These are phyloP conservation scores for Riptortus pedestris DNA, from an alignment of 1,140 invertebrate genomes.

Conservation along the genomic window DNA sequence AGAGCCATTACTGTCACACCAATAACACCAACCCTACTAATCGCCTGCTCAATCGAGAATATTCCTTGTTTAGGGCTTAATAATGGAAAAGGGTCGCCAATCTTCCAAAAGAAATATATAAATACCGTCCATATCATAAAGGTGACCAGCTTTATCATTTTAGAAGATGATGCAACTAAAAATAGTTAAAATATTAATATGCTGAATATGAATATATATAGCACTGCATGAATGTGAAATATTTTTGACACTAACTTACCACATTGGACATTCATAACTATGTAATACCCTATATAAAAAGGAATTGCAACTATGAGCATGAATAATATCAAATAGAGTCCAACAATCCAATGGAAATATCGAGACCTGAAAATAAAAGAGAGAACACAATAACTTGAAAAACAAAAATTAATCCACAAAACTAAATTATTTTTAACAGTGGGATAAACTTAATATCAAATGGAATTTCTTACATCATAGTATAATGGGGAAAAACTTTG, in stretches of 20 bases:
- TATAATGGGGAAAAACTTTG: not conserved
- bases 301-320: slow-evolving; percentile 94
- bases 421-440: too few species aligned
- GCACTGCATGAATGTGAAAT: not conserved
- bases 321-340: slow-evolving; percentile 81
- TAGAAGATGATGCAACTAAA: slow-evolving; percentile 31
- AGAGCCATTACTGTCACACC: slow-evolving; percentile 99
- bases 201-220: too few species aligned
- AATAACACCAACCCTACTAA: slow-evolving; percentile 91
- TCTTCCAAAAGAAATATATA: slow-evolving; percentile 96
- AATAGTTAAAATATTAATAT: not conserved
- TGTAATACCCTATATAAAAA: slow-evolving; percentile 93
- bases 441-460: too few species aligned
- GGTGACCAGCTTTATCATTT: slow-evolving; percentile 69
- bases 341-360: slow-evolving; percentile 92
- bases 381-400: too few species aligned
- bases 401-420: too few species aligned
- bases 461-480: too few species aligned
- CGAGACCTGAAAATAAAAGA: slow-evolving; percentile 62
- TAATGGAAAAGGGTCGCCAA: slow-evolving; percentile 98
- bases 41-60: slow-evolving; percentile 89
- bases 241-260: slow-evolving; percentile 47
- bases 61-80: slow-evolving; percentile 87
- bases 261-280: slow-evolving; percentile 81
- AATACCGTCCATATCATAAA: slow-evolving; percentile 80